Conservation (phyloP, 2,113 vertebrate species). For the Tragelaphus scriptus region DNA sequence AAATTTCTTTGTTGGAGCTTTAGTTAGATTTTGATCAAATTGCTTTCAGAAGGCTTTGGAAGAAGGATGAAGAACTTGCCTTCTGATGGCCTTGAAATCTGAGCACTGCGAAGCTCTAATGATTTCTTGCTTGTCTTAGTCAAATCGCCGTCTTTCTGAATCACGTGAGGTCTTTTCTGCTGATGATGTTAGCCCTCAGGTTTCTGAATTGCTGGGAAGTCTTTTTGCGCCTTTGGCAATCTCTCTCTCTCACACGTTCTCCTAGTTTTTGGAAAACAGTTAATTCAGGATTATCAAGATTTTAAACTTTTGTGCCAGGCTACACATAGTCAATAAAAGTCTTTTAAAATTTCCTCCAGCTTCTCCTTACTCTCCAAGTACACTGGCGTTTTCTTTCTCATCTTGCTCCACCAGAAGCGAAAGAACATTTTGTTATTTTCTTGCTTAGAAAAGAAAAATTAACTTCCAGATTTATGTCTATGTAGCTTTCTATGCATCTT, state of each 20-base stretch:
- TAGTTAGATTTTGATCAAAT: too few relatives aligned
- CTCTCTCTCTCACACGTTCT: neutral
- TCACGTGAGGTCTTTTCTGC: rapidly evolving
- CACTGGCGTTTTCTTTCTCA: neutral
- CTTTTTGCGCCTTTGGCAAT: neutral
- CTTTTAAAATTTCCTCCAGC: neutral
- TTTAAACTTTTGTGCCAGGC: neutral
- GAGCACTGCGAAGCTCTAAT: rapidly evolving
- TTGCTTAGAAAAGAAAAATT: neutral
- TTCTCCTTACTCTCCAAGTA: neutral
- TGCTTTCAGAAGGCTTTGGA: neutral
- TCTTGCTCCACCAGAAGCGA: too few relatives aligned
- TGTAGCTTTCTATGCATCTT: neutral
- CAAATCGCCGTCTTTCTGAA: rapidly evolving
- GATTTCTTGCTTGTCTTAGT: neutral
- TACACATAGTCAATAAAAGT: rapidly evolving
- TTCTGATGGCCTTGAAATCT: neutral
- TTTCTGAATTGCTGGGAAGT: too few relatives aligned
- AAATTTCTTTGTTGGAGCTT: neutral
- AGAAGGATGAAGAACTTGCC: neutral
- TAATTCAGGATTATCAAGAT: neutral
- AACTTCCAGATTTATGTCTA: neutral
- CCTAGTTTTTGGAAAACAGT: neutral
- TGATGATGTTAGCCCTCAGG: rapidly evolving
- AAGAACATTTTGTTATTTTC: too few relatives aligned